Base-by-base conservation (phyloP, 2,113 vertebrate species). In the Oryzias melastigma region DNA sequence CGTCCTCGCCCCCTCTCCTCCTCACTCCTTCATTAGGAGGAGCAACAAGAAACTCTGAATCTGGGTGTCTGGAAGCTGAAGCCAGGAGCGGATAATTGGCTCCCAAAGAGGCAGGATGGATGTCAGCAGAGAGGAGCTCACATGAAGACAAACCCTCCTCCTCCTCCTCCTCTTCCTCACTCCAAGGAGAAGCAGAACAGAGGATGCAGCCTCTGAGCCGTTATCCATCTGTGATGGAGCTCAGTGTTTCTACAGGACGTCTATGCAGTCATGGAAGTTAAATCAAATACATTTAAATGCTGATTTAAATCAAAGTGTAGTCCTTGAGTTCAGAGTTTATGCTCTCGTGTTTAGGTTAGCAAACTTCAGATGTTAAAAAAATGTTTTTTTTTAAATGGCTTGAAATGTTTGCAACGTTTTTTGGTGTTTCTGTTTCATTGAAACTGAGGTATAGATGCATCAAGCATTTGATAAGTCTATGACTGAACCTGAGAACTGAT, bases 11-110 rank as follows among this genome's bases (percentile, higher is more conserved):
- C 27, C 42, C 25, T 44, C 59, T n/a, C 46, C 43, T 57, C 55
- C 60, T 54, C 4, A 12, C 72, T 42, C 74, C 77, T 70, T 83
- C 71, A 78, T 81, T 86, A 82, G 41, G 70, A 63, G 41, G 64
- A 29, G 14, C 74, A 41, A 57, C 55, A 62, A 68, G n/a, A 60
- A 75, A 2, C 7, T 10, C 48, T 45, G 62, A 64, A 43, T 49
- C 56, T 73, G 73, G 67, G 52, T 77, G 58, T 62, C 60, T 27
- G 51, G 74, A 60, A 76, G 70, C 62, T 5, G 59, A 75, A 69
- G 68, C 60, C 60, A 7, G 63, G 20, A 13, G 47, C 18, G 35
- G 64, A 56, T 87, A 88, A 88, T 88, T 88, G 81, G 79, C 58
- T 88, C 79, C 77, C 52, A 40, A 25, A 71, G 68, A 84, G 83